Conservation (phyloP, 2,797 vertebrate species). For the Toxotes lorentzi region DNA sequence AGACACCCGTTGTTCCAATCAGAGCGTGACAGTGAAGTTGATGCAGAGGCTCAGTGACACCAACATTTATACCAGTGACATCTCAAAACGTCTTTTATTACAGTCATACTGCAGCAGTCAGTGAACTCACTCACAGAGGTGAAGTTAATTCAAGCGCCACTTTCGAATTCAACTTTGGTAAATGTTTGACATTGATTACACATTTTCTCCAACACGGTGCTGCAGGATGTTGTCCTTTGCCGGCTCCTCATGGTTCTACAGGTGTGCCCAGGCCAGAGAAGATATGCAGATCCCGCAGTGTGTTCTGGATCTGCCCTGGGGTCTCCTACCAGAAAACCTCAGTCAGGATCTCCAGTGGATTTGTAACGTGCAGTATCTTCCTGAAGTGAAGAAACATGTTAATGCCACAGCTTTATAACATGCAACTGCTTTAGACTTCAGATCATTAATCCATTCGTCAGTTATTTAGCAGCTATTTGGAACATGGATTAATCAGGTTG, state of each 20-base stretch:
- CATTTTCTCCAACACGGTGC: not conserved
- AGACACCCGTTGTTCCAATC: constrained; percentile 27
- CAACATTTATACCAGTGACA: not conserved
- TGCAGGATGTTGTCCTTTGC: too few relatives aligned
- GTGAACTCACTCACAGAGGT: not conserved
- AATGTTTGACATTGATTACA: not conserved
- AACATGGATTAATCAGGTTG: not conserved
- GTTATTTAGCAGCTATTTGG: not conserved
- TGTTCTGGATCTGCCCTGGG: too few relatives aligned
- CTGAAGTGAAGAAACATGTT: too few relatives aligned
- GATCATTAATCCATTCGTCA: not conserved
- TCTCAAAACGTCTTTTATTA: not conserved
- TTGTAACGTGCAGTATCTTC: too few relatives aligned
- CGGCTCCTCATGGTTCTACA: not conserved
- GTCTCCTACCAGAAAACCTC: too few relatives aligned
- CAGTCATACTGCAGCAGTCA: not conserved
- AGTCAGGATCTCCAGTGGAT: too few relatives aligned
- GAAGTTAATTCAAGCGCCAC: not conserved
- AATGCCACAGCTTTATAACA: too few relatives aligned
- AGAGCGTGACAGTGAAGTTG: constrained; percentile 7
- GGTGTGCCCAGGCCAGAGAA: too few relatives aligned
- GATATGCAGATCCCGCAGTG: too few relatives aligned
- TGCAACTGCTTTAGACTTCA: too few relatives aligned
- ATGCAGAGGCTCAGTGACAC: not conserved
- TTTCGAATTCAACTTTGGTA: not conserved